These are phyloP conservation scores for Podargus strigoides DNA, from an alignment of 2,797 vertebrate genomes.

Conservation along the genomic window DNA sequence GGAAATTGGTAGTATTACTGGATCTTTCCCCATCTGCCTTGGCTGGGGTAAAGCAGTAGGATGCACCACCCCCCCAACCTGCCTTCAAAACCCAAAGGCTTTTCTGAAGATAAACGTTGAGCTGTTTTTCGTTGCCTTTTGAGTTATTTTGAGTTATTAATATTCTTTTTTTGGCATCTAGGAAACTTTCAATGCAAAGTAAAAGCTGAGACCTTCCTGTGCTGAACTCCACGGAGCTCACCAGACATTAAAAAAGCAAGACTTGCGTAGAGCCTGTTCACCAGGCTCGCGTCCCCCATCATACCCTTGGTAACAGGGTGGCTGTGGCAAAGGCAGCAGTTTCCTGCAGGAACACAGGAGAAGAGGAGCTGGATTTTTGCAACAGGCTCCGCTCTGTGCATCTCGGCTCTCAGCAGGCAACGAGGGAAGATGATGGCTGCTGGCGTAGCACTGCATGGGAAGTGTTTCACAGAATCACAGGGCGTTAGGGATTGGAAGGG, in stretches of 20 bases:
- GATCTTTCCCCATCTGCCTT: not conserved
- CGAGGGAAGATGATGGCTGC: rapidly evolving
- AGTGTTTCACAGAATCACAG: no score
- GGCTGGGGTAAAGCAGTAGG: not conserved
- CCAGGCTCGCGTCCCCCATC: not conserved
- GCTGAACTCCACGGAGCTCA: not conserved
- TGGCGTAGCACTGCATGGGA: no score
- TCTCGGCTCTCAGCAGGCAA: not conserved
- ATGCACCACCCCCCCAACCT: not conserved
- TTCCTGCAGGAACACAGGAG: not conserved
- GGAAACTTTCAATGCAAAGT: not conserved
- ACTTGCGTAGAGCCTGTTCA: rapidly evolving
- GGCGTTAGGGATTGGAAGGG: no score
- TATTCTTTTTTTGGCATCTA: not conserved
- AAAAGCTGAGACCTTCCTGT: not conserved
- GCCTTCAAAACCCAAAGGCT: not conserved
- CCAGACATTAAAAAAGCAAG: not conserved
- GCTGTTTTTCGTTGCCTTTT: not conserved
- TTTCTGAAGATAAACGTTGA: not conserved
- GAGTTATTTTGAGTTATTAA: not conserved
- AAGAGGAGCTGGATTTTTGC: not conserved
- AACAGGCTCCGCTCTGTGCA: not conserved
- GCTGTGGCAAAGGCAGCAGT: not conserved
- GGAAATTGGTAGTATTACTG: not conserved
- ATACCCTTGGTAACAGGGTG: rapidly evolving